Conservation (phyloP, 2,797 vertebrate species). For the Pipistrellus nathusii region DNA sequence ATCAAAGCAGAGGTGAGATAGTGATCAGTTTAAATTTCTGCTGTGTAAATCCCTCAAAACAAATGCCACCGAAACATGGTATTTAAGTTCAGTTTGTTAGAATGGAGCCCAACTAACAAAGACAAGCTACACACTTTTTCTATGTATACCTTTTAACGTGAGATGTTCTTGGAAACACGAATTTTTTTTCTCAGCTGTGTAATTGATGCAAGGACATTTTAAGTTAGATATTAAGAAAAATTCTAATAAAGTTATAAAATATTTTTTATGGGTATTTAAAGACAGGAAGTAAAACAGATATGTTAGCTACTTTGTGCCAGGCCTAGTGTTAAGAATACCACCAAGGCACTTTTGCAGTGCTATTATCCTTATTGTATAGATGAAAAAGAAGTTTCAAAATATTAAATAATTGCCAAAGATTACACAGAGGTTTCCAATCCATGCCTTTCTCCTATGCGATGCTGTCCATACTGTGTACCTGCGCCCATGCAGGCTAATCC, state of each 20-base stretch:
- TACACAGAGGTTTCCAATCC: background rate
- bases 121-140: background rate
- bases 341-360: background rate
- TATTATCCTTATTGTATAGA: background rate
- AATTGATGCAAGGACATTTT: background rate
- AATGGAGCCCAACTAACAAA: background rate
- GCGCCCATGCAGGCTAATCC: background rate
- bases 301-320: background rate
- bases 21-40: conserved; percentile 58
- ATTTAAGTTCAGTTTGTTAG: background rate
- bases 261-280: conserved; percentile 31
- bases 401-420: background rate
- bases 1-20: conserved; percentile 33
- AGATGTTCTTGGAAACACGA: conserved; percentile 39
- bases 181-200: conserved; percentile 12
- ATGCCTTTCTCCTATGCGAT: background rate
- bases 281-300: background rate
- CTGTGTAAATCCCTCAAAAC: conserved; percentile 46
- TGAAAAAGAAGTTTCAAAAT: background rate
- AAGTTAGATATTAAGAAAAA: background rate
- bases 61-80: conserved; percentile 53
- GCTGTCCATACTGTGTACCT: background rate
- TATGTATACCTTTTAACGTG: background rate
- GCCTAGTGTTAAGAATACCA: background rate
- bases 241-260: conserved; percentile 40